Conservation (phyloP, 2,888 invertebrate species). For the Drosophila nigricruria region DNA sequence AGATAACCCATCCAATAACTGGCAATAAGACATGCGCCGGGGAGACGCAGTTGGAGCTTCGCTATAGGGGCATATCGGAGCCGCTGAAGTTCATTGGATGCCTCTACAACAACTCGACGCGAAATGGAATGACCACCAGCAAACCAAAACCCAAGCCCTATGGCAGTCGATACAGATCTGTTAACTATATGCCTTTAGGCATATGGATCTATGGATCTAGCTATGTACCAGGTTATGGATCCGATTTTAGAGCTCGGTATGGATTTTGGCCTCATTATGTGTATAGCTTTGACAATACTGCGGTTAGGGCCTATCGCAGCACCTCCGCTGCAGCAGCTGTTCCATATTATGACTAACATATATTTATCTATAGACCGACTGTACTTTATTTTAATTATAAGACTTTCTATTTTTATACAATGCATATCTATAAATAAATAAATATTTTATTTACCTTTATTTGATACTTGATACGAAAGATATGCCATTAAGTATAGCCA, state of each 20-base stretch:
- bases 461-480: too few species aligned
- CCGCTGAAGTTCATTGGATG: constrained; percentile 30
- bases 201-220: too few species aligned
- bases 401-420: too few species aligned
- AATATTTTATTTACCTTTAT: too few species aligned
- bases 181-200: constrained; percentile 9
- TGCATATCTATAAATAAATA: too few species aligned
- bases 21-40: constrained; percentile 29
- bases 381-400: too few species aligned
- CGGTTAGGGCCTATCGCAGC: not conserved
- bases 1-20: constrained; percentile 20
- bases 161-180: too few species aligned
- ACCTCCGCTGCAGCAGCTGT: constrained; percentile 4
- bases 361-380: not conserved
- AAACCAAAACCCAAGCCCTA: not conserved
- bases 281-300: too few species aligned
- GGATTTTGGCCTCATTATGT: not conserved
- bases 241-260: not conserved
- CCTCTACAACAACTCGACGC: constrained; percentile 10
- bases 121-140: not conserved
- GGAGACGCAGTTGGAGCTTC: constrained; percentile 15
- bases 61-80: constrained; percentile 14
- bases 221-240: not conserved
- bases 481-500: too few species aligned
- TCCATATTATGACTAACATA: constrained; percentile 10